phyloP scores from a whole-genome alignment of 2,888 invertebrate species.

The Drosophila paracracens region DNA sequence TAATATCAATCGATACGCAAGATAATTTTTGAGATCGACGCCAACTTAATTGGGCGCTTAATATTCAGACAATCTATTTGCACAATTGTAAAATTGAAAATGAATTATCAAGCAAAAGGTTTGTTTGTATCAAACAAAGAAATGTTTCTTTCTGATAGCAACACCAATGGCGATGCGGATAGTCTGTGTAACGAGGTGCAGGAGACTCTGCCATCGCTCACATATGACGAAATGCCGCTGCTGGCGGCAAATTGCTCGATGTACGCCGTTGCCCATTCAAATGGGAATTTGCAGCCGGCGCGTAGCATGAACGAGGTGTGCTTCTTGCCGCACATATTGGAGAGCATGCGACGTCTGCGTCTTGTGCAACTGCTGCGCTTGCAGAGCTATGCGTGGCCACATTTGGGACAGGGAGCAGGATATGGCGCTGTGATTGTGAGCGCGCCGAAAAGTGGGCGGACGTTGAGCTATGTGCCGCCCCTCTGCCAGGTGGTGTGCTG shows the following conservation, averaged over 20 bases:
- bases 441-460: constrained; percentile 67
- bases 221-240: constrained; percentile 37
- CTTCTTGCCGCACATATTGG: constrained; percentile 45
- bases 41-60: constrained; percentile 35
- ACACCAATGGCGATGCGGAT: constrained; percentile 12
- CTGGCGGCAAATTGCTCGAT: constrained; percentile 53
- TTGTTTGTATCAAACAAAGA: not conserved
- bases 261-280: constrained; percentile 57
- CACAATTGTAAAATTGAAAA: not conserved
- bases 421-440: constrained; percentile 59
- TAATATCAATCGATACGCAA: not conserved
- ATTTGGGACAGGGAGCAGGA: constrained; percentile 25
- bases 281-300: constrained; percentile 23
- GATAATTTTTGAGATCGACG: constrained; percentile 7
- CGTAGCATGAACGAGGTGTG: constrained; percentile 40
- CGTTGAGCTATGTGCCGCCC: constrained; percentile 55
- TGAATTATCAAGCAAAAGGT: not conserved
- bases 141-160: not conserved
- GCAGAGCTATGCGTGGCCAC: constrained; percentile 67
- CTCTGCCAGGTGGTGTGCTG: constrained; percentile 49
- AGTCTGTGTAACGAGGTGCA: constrained; percentile 11
- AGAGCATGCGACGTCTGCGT: constrained; percentile 35
- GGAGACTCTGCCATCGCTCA: constrained; percentile 1
- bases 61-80: not conserved
- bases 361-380: constrained; percentile 48